Conservation (phyloP, 2,113 vertebrate species). For the Elaphurus davidianus region DNA sequence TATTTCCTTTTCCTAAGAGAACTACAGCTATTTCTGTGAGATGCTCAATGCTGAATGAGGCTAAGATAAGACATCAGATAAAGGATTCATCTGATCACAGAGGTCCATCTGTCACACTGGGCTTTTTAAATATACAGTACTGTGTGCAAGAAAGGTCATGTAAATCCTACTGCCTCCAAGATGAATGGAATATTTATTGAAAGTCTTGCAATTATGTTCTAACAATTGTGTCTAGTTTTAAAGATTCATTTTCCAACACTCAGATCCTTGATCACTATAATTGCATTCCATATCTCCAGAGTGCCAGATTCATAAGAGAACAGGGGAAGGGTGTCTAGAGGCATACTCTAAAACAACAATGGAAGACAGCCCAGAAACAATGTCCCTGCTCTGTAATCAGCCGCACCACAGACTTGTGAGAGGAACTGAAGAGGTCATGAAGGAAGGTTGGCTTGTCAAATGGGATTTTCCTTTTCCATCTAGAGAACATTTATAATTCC, state of each 20-base stretch:
- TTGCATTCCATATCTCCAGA: conserved; percentile 72
- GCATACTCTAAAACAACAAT: conserved; percentile 66
- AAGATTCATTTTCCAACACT: conserved; percentile 69
- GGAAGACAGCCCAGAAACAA: conserved; percentile 71
- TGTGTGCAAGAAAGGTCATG: background rate
- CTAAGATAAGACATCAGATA: conserved; percentile 34
- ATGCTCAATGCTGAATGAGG: conserved; percentile 34
- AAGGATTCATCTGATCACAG: background rate
- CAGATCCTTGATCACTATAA: conserved; percentile 71
- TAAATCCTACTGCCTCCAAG: background rate
- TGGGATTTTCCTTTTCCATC: background rate
- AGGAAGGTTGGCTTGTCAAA: background rate
- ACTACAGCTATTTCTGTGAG: background rate
- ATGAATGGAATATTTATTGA: conserved; percentile 24
- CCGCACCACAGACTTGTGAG: conserved; percentile 16
- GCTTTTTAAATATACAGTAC: background rate
- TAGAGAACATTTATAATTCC: conserved; percentile 11
- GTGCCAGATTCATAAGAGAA: conserved; percentile 66
- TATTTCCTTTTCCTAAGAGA: conserved; percentile 28
- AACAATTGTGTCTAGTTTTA: conserved; percentile 67
- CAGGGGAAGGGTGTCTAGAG: conserved; percentile 72
- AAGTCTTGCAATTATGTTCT: conserved; percentile 54
- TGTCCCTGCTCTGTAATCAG: conserved; percentile 36
- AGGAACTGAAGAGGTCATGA: conserved; percentile 31
- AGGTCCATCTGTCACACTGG: background rate